Evolutionary conservation across 2,797 vertebrate species (phyloP), one percentile per base, ranked within the genome.

Genomic region (Hybognathus amarus): DNA sequence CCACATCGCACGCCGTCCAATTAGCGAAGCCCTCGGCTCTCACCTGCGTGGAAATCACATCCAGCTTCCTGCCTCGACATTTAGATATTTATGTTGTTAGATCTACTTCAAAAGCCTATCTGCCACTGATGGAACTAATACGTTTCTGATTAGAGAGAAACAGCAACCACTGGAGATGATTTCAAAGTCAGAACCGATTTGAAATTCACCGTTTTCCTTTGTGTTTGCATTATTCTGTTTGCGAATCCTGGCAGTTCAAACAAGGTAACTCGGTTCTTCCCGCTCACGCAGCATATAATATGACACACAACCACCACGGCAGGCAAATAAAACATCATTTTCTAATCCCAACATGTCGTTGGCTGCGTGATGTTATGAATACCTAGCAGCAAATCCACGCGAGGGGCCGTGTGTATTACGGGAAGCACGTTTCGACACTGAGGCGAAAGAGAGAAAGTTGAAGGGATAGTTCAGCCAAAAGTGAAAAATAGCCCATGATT

Each of bases 31-130:
- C 85, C 71, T 77, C 42, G 61, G 27, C 61, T 75, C 81, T 87
- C 69, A 89, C 80, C 87, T 86, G 85, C 27, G 40, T 64, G 66
- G 66, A 91, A 85, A 79, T 77, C 40, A 17, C 64, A 54, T 83
- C 87, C 47, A 76, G 85, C 56, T 52, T 66, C 59, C 69, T 50
- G 69, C 84, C 38, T 80, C 52, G 73, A 78, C 86, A 87, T 87
- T 86, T 77, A 30, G 69, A 82, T 88, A 82, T 90, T 89, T 80
- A 87, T 88, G 79, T 88, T 87, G 85, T 86, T 87, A 85, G 87
- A 86, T 89, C 63, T 80, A 87, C 73, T 83, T 85, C 90, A 88
- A 83, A 90, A 87, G 78, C 81, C 50, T 77, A 86, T 67, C 40
- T 85, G 70, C 86, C 47, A 87, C 78, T 80, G 68, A 85, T 71